Base-by-base conservation (phyloP, 2,113 vertebrate species). In the Neotoma lepida region DNA sequence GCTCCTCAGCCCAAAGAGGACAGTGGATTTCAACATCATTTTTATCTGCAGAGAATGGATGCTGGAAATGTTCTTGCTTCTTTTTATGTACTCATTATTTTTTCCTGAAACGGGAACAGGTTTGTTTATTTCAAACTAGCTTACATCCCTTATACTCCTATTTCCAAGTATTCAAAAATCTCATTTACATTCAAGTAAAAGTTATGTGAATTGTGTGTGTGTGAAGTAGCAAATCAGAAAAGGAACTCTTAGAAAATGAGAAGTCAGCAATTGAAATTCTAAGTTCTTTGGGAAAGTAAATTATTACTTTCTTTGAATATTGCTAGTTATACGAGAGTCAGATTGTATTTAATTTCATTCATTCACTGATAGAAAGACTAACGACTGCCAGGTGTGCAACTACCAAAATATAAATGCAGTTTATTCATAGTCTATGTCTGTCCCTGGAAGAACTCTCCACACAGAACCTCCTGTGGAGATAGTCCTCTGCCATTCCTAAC, bases 371-470 rank as follows among this genome's bases (percentile, higher is more conserved):
- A 95, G 88, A 94, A 95, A 88, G 90, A 90, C 44, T 88, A 90
- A 90, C 90, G 88, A 90, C 71, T 88, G 28, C 68, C 93, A 96
- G 95, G 91, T 97, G 94, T 95, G 76, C 91, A 10, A 78, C 51
- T 64, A 78, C 41, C 91, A 56, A 88, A 89, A 84, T 96, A 61
- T 58, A 86, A 93, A 95, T 94, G 44, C 35, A 46, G 49, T 1
- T 97, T 90, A 86, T 94, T 93, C 28, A 89, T 41, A 78, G 97
- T 96, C 96, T 97, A 24, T 74, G 6, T 24, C 74, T 98, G 39
- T 97, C 97, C 86, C 97, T 96, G 51, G 96, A 98, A 70, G 97
- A 96, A 81, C 44, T 98, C 0, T 98, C 96, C 64, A 89, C 81
- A 26, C 94, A 97, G 80, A 97, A 96, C 90, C 87, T 97, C 74